Conservation (phyloP, 2,797 vertebrate species). For the Sus cebifrons region DNA sequence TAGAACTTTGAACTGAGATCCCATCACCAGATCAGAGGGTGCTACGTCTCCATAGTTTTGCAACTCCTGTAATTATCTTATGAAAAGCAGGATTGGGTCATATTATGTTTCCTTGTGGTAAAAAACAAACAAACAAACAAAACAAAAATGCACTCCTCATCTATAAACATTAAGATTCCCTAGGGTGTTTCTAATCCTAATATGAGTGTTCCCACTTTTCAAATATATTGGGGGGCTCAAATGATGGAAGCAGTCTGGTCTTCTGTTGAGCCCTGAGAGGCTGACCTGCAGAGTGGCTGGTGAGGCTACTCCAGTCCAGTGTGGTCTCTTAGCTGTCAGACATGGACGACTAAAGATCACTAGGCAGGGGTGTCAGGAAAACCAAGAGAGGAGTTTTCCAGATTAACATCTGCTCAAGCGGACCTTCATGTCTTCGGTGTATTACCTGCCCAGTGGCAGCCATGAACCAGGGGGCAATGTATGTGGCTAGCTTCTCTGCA, state of each 20-base stretch:
- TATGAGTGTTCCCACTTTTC: neutral
- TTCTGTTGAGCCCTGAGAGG: neutral
- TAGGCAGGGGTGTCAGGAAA: neutral
- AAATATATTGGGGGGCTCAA: neutral
- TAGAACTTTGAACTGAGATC: neutral
- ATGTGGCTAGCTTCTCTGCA: neutral
- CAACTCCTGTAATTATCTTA: neutral
- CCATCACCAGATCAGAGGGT: neutral
- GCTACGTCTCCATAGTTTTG: neutral
- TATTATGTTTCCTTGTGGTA: neutral
- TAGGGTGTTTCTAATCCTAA: slow-evolving; percentile 7
- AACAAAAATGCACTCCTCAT: neutral
- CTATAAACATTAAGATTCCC: slow-evolving; percentile 40
- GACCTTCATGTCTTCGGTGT: neutral
- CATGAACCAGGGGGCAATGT: neutral
- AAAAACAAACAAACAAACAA: neutral
- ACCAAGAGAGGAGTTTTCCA: neutral
- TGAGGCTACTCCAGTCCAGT: neutral
- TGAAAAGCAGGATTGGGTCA: neutral
- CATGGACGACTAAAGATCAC: neutral
- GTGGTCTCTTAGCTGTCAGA: neutral
- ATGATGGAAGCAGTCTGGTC: neutral
- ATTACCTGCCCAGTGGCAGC: neutral
- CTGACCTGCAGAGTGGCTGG: neutral
- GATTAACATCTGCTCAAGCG: neutral